Conservation (phyloP, 1,140 invertebrate species). For the Drosophila asahinai region DNA sequence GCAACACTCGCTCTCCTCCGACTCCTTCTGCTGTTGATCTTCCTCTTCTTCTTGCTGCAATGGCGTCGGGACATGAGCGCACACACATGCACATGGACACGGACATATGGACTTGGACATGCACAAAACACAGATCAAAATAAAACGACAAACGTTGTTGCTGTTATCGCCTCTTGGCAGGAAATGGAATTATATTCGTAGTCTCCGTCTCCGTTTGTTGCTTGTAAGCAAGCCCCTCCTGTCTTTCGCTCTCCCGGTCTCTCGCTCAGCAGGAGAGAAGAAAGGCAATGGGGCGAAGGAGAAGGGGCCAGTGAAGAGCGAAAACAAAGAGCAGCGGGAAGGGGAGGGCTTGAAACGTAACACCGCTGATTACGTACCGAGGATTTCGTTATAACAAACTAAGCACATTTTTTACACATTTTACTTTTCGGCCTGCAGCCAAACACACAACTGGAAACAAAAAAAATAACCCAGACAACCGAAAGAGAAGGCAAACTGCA, state of each 20-base stretch:
- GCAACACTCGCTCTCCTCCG: conserved; percentile 38
- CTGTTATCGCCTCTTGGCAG: conserved; percentile 80
- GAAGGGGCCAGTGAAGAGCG: conserved; percentile 7
- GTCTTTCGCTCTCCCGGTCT: conserved; percentile 16
- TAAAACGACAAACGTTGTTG: conserved; percentile 57
- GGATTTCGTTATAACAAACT: conserved; percentile 60
- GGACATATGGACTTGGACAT: conserved; percentile 18
- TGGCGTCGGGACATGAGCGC: conserved; percentile 66
- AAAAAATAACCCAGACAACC: neutral
- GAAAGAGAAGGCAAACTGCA: conserved; percentile 8
- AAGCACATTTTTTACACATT: conserved; percentile 51
- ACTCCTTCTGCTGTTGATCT: conserved; percentile 9
- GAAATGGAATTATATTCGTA: conserved; percentile 82
- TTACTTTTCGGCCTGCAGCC: conserved; percentile 28
- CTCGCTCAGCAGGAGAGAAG: conserved; percentile 38
- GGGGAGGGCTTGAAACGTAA: conserved; percentile 40
- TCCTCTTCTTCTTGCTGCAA: conserved; percentile 39
- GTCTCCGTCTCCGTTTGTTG: conserved; percentile 50
- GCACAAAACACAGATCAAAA: conserved; percentile 45
- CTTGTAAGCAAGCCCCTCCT: conserved; percentile 52
- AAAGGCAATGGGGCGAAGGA: conserved; percentile 10
- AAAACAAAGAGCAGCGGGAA: conserved; percentile 1
- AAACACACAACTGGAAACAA: conserved; percentile 17
- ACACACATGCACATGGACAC: conserved; percentile 20
- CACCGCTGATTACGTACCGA: conserved; percentile 56